A percentile compares a stretch with the other conserved stretches of the same genome.
These are phyloP conservation scores for Steinernema feltiae DNA, from an alignment of 1,140 invertebrate species.

Conservation along the genomic window DNA sequence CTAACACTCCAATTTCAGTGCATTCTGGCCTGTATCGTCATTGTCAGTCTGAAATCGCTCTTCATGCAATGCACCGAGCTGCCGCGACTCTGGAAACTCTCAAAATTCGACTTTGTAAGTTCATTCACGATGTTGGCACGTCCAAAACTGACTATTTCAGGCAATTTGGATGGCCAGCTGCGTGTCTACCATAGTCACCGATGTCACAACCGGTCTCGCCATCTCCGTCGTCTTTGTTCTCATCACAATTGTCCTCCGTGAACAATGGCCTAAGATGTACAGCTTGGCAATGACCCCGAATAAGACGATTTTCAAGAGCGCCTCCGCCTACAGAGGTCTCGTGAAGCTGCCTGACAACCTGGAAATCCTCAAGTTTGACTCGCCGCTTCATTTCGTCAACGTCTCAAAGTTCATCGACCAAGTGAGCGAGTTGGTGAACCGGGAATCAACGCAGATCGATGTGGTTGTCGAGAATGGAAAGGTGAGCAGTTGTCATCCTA, in stretches of 20 bases:
- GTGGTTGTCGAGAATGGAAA: slow-evolving; percentile 11
- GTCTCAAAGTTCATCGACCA: slow-evolving; percentile 36
- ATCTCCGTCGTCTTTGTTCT: slow-evolving; percentile 62
- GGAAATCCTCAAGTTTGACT: slow-evolving; percentile 36
- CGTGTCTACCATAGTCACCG: slow-evolving; percentile 61
- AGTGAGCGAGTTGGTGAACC: slow-evolving; percentile 26
- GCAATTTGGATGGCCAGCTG: slow-evolving; percentile 64
- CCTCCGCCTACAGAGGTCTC: slow-evolving; percentile 16
- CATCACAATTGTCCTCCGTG: slow-evolving; percentile 61
- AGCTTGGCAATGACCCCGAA: slow-evolving; percentile 17
- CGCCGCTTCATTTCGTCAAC: slow-evolving; percentile 46
- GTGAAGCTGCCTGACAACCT: slow-evolving; percentile 4
- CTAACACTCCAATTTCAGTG: slow-evolving; percentile 58
- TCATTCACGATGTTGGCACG: neutral
- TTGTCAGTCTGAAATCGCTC: slow-evolving; percentile 61
- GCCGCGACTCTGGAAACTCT: slow-evolving; percentile 58
- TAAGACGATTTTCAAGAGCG: slow-evolving; percentile 15
- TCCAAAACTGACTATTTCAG: slow-evolving; percentile 52
- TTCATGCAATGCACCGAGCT: slow-evolving; percentile 60
- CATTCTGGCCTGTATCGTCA: slow-evolving; percentile 62
- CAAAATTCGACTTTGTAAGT: slow-evolving; percentile 60
- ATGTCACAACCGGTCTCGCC: slow-evolving; percentile 63
- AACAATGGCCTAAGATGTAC: slow-evolving; percentile 49
- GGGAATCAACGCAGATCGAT: neutral
- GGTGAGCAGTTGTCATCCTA: slow-evolving; percentile 15